These are phyloP conservation scores for Antechinus stuartii DNA, from an alignment of 2,113 vertebrate genomes.

Conservation along the genomic window DNA sequence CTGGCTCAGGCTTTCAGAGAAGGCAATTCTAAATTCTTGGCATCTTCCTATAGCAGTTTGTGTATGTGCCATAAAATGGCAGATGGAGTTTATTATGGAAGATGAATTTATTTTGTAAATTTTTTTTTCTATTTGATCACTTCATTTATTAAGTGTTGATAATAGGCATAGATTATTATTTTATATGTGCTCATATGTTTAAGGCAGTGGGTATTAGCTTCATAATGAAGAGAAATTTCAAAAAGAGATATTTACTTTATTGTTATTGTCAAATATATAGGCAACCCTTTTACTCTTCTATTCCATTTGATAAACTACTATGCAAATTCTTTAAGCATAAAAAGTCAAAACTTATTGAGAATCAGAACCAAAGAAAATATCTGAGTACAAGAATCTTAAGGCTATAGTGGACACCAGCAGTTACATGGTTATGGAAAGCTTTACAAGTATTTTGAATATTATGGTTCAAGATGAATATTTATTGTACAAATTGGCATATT, in stretches of 20 bases:
- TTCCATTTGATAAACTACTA: background rate
- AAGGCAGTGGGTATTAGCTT: conserved; percentile 20
- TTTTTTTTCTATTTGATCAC: conserved; percentile 68
- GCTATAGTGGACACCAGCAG: background rate
- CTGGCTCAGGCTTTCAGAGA: conserved; percentile 79
- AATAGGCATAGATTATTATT: conserved; percentile 50
- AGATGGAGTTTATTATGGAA: conserved; percentile 86
- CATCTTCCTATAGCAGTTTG: conserved; percentile 84
- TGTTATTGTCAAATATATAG: conserved; percentile 15
- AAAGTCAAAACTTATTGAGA: background rate
- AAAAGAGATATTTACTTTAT: conserved; percentile 39
- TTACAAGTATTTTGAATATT: background rate
- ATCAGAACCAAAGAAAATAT: background rate
- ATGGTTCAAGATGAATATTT: background rate
- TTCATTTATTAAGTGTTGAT: conserved; percentile 61
- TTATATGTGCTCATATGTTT: conserved; percentile 43
- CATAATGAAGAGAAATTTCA: conserved; percentile 25
- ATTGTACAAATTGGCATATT: background rate
- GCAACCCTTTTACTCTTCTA: background rate
- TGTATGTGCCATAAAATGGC: conserved; percentile 82
- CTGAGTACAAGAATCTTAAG: background rate
- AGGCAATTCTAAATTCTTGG: conserved; percentile 87
- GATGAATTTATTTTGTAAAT: conserved; percentile 77
- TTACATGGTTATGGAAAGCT: background rate
- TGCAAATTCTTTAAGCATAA: background rate